These are phyloP conservation scores for Heterodera filipjevi DNA, from an alignment of 2,888 invertebrate species.

Conservation along the genomic window DNA sequence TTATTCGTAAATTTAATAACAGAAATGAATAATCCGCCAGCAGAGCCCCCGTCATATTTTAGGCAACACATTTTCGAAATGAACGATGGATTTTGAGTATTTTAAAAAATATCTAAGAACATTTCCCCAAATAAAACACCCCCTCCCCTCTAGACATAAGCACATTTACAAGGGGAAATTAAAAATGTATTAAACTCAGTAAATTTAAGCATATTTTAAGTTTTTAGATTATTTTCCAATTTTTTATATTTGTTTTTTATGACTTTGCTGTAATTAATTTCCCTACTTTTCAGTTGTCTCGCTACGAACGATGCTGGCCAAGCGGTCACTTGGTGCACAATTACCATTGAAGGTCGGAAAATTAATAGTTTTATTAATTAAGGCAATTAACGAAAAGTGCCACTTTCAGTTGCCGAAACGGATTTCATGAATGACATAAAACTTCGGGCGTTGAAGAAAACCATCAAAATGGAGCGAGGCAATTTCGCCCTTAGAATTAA, in stretches of 20 bases:
- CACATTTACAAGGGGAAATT: too few relatives aligned
- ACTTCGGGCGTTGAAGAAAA: slow-evolving; percentile 19
- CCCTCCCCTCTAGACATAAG: too few relatives aligned
- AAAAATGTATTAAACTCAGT: too few relatives aligned
- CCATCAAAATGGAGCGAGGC: slow-evolving; percentile 16
- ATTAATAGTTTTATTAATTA: background rate
- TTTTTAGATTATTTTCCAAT: too few relatives aligned
- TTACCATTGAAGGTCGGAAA: slow-evolving; percentile 68
- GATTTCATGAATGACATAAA: slow-evolving; percentile 25
- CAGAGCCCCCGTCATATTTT: too few relatives aligned
- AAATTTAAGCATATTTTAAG: too few relatives aligned
- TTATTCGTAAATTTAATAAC: slow-evolving; percentile 70
- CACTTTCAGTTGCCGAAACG: slow-evolving; percentile 1
- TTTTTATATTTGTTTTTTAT: too few relatives aligned
- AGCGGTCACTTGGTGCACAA: slow-evolving; percentile 69
- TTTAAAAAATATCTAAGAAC: too few relatives aligned
- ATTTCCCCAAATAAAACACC: too few relatives aligned
- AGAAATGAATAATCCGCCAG: too few relatives aligned
- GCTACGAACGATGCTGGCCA: slow-evolving; percentile 92
- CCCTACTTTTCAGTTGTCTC: slow-evolving; percentile 69
- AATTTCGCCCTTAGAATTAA: background rate
- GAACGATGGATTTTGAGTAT: too few relatives aligned
- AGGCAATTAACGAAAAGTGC: background rate
- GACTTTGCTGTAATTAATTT: slow-evolving; percentile 72
- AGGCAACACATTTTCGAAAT: too few relatives aligned